A percentile compares a stretch with the other conserved stretches of the same genome.
Evolutionary conservation across 2,888 invertebrate species (phyloP).

Genomic region (Drosophila engyochracea): DNA sequence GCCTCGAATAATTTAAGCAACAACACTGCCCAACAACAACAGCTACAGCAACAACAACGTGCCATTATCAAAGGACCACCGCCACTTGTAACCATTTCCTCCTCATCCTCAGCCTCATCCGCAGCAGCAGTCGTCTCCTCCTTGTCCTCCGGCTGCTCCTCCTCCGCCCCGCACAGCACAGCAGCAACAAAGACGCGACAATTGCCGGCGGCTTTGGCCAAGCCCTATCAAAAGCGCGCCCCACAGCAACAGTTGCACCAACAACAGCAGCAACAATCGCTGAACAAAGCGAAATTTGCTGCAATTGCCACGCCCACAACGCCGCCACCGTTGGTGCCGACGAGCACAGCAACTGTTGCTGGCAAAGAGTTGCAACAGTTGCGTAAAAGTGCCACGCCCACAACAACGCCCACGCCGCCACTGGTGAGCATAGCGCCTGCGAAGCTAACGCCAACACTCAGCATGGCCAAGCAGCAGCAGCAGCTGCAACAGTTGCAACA

Average conservation of each 20-base stretch:
- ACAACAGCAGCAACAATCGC: conserved; percentile 32
- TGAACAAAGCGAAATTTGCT: conserved; percentile 64
- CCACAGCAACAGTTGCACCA: conserved; percentile 38
- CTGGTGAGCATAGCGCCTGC: conserved; percentile 80
- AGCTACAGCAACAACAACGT: conserved; percentile 49
- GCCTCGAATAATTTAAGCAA: conserved; percentile 65
- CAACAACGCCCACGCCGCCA: conserved; percentile 75
- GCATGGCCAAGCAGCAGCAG: conserved; percentile 52
- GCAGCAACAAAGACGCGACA: conserved; percentile 40
- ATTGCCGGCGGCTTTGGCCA: conserved; percentile 60
- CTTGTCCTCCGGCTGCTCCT: not conserved
- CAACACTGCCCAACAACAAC: conserved; percentile 54
- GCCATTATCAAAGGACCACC: conserved; percentile 64
- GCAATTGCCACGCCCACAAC: conserved; percentile 82
- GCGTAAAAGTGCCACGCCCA: conserved; percentile 56
- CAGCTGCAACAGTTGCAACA: conserved; percentile 12
- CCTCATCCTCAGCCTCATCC: conserved; percentile 22
- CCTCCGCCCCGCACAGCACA: conserved; percentile 7
- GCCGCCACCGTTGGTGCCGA: conserved; percentile 81
- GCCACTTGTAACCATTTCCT: conserved; percentile 66
- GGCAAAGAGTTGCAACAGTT: conserved; percentile 62
- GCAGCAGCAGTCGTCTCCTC: not conserved
- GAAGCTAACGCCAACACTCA: conserved; percentile 62
- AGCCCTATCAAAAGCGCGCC: conserved; percentile 80
- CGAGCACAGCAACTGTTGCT: conserved; percentile 57